Evolutionary conservation across 53 echinoderm and acorn worm species (phyloP), one percentile per base, ranked within the genome.

Genomic region (Arbacia lixula): DNA sequence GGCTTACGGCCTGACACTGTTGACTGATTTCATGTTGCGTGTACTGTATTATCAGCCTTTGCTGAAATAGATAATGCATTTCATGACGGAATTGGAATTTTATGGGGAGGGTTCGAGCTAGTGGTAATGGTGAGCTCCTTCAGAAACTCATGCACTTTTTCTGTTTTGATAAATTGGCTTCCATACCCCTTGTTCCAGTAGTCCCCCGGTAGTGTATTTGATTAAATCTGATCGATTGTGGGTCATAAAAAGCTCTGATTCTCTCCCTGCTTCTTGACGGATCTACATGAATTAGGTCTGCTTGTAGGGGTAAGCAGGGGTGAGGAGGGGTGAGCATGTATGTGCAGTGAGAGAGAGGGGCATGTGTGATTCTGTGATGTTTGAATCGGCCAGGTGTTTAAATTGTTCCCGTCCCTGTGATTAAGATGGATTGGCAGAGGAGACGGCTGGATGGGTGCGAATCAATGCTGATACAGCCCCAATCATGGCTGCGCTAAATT

Each of bases 261-360:
- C n/a, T n/a, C n/a, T n/a, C n/a, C n/a, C n/a, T n/a, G n/a, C n/a
- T n/a, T n/a, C n/a, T 32, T 6, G 35, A 27, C 16, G 74, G 22
- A 69, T 69, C 42, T 39, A 53, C 52, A 74, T 74, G 74, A 74
- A 74, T 74, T 74, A 53, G 74, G 74, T 51, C 53, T 51, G 69
- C 25, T 41, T 69, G 69, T 43, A 43, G 25, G 69, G n/a, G n/a
- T n/a, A 69, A 43, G 43, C 43, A 69, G 43, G 69, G 10, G 43
- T 66, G 22, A 46, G 66, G 39, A 37, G 1, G 66, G 27, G 27
- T 17, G 43, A 35, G 35, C 27, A 28, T 69, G n/a, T n/a, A n/a
- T n/a, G n/a, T n/a, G n/a, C 46, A 46, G 46, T 6, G 14, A 10
- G 46, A 14, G 8, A 14, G 46, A 14, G 46, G 46, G 8, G 46